A percentile compares a stretch with the other conserved stretches of the same genome.
Conservation (phyloP, 2,113 vertebrate genomes). For the Nannobrachium achirus region DNA sequence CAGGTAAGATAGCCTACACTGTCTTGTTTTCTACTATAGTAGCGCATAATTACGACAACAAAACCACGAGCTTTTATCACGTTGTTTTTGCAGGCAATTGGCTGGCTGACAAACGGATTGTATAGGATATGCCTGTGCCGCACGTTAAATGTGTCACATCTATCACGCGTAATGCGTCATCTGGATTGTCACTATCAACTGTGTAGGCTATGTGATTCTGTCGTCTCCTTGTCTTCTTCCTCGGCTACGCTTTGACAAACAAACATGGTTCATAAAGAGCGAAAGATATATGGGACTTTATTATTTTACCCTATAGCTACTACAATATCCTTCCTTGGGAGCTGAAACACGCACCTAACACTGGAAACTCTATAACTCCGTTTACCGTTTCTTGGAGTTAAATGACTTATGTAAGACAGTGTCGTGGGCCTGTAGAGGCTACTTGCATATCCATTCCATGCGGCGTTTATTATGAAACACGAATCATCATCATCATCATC, state of each 20-base stretch:
- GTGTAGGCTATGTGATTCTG: too few species aligned
- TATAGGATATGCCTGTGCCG: constrained; percentile 3
- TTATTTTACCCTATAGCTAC: constrained; percentile 58
- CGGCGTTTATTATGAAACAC: too few species aligned
- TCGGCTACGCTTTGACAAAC: constrained; percentile 18
- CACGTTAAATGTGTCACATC: constrained; percentile 63
- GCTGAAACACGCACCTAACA: too few species aligned
- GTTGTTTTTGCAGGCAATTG: constrained; percentile 9
- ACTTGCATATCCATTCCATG: too few species aligned
- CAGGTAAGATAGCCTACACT: constrained; percentile 51
- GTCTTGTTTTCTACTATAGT: background rate
- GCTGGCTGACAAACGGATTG: constrained; percentile 33
- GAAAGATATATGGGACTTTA: constrained; percentile 41
- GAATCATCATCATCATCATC: too few species aligned
- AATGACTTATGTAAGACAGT: too few species aligned
- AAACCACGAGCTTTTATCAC: background rate
- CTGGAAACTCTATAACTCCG: too few species aligned
- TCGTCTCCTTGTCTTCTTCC: constrained; percentile 32
- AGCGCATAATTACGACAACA: constrained; percentile 1
- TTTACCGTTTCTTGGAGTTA: too few species aligned
- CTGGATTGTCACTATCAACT: constrained; percentile 44
- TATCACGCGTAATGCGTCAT: constrained; percentile 68
- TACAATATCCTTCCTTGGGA: too few species aligned
- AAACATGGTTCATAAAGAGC: constrained; percentile 38
- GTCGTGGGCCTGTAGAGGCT: too few species aligned